These are phyloP conservation scores for Mythimna pallens DNA, from an alignment of 2,888 invertebrate genomes.

Conservation along the genomic window DNA sequence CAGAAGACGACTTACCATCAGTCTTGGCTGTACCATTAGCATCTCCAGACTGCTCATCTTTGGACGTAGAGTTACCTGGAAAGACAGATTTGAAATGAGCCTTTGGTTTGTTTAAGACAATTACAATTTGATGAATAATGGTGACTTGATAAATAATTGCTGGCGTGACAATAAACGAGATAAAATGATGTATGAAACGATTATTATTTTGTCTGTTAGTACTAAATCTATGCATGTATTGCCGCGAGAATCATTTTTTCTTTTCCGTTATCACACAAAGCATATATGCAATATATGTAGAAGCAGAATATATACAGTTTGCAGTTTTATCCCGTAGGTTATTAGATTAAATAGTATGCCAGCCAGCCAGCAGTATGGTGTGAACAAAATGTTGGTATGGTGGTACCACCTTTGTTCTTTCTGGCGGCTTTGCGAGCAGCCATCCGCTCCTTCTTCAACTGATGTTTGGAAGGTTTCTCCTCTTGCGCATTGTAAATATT, in stretches of 20 bases:
- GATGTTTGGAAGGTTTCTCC: conserved; percentile 92
- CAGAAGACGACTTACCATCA: conserved; percentile 91
- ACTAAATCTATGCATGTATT: conserved; percentile 32
- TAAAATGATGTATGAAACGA: conserved; percentile 10
- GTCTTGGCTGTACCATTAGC: conserved; percentile 81
- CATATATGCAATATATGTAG: conserved; percentile 49
- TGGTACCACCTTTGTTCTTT: conserved; percentile 84
- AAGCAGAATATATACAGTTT: conserved; percentile 40
- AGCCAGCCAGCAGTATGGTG: conserved; percentile 57
- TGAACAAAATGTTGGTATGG: conserved; percentile 51
- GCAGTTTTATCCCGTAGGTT: conserved; percentile 7
- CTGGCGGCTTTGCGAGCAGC: conserved; percentile 90
- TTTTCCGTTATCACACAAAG: conserved; percentile 21
- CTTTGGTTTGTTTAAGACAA: conserved; percentile 4
- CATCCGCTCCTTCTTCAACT: conserved; percentile 92
- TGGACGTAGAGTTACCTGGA: conserved; percentile 83
- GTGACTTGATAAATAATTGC: conserved; percentile 22
- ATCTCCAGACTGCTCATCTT: conserved; percentile 77
- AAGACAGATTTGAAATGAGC: conserved; percentile 44
- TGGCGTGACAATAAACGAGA: conserved; percentile 49
- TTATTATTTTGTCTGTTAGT: conserved; percentile 33
- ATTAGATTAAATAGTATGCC: conserved; percentile 50
- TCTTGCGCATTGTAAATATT: conserved; percentile 87
- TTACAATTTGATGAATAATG: conserved; percentile 24
- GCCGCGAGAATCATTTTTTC: conserved; percentile 28